Evolutionary conservation across 2,888 invertebrate species (phyloP).

Genomic region (Trichopria drosophilae): DNA sequence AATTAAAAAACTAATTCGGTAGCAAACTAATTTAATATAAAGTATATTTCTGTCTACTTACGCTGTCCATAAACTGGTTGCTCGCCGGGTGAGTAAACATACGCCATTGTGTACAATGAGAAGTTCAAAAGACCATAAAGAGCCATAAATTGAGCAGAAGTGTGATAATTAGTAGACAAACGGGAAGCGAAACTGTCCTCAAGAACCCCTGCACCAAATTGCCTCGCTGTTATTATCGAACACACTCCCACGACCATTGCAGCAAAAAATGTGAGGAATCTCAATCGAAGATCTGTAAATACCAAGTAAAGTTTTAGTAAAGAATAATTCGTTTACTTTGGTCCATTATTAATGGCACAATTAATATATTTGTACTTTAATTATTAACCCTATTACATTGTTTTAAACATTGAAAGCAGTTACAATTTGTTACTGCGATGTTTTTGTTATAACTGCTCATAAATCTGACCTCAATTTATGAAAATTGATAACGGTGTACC

Average conservation of each 20-base stretch:
- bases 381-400: too few relatives aligned
- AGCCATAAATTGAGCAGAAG: slow-evolving; percentile 94
- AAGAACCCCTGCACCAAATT: slow-evolving; percentile 86
- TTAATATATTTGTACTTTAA: too few relatives aligned
- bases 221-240: slow-evolving; percentile 73
- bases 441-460: too few relatives aligned
- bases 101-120: slow-evolving; percentile 91
- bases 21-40: not conserved
- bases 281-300: slow-evolving; percentile 81
- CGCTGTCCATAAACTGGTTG: slow-evolving; percentile 75
- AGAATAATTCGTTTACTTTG: too few relatives aligned
- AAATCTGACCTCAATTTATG: too few relatives aligned
- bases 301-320: not conserved
- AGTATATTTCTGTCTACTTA: too few relatives aligned
- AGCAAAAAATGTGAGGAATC: slow-evolving; percentile 86
- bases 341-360: too few relatives aligned
- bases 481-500: too few relatives aligned
- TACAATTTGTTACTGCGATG: too few relatives aligned
- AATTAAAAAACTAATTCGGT: too few relatives aligned
- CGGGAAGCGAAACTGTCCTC: slow-evolving; percentile 94
- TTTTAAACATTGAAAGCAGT: too few relatives aligned
- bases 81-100: slow-evolving; percentile 86
- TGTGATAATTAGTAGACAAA: slow-evolving; percentile 83
- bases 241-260: slow-evolving; percentile 77
- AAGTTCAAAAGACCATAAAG: slow-evolving; percentile 92